These are phyloP conservation scores for Chloroceryle aenea DNA, from an alignment of 2,113 vertebrate species.

Conservation along the genomic window DNA sequence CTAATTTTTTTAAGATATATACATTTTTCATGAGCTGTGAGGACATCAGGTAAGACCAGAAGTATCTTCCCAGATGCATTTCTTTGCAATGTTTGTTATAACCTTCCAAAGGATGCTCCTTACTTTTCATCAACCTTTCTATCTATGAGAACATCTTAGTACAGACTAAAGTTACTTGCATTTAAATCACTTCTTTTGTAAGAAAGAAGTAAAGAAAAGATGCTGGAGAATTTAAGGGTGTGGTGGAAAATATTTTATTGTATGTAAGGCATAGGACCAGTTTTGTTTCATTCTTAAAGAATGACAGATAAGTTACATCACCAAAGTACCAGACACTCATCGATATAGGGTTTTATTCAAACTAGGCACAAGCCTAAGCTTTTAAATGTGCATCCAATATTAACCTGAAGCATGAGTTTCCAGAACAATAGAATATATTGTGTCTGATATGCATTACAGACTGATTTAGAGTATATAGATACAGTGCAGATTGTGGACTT, in stretches of 20 bases:
- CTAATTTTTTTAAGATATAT: background rate
- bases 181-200: background rate
- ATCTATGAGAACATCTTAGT: background rate
- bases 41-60: background rate
- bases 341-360: background rate
- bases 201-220: background rate
- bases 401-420: background rate
- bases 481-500: background rate
- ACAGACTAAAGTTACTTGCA: background rate
- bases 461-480: background rate
- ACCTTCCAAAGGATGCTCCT: background rate
- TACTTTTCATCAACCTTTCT: background rate
- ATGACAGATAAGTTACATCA: background rate
- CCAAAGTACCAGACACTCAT: background rate
- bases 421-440: background rate
- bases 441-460: background rate
- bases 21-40: background rate
- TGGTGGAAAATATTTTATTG: background rate
- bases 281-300: background rate
- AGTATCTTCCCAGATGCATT: background rate
- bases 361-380: background rate
- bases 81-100: background rate
- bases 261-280: accelerated
- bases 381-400: background rate
- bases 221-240: background rate